Percentiles rank a stretch among this genome's conserved stretches.
These are phyloP conservation scores for Takifugu flavidus DNA, from an alignment of 2,113 vertebrate species.

Conservation along the genomic window DNA sequence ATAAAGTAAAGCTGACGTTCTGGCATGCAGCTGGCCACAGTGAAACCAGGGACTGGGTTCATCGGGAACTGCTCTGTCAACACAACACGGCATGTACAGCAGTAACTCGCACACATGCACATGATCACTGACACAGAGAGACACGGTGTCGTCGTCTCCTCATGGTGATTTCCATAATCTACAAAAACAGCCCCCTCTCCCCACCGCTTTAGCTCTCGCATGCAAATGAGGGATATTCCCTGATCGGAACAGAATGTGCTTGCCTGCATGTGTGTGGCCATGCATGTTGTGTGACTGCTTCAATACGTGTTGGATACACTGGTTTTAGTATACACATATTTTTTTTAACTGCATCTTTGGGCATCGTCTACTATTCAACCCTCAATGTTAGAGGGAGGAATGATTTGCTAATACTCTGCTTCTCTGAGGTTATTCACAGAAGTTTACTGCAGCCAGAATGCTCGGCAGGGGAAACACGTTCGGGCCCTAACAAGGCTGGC, in stretches of 20 bases:
- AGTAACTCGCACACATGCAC: slow-evolving; percentile 6
- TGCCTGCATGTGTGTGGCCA: slow-evolving; percentile 2
- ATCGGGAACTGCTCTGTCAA: slow-evolving; percentile 47
- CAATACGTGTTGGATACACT: neutral
- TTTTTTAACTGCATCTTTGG: too few relatives aligned
- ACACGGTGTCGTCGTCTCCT: slow-evolving; percentile 23
- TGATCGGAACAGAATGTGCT: neutral
- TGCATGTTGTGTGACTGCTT: neutral
- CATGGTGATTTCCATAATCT: slow-evolving; percentile 49
- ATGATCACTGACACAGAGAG: slow-evolving; percentile 7
- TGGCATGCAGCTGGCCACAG: slow-evolving; percentile 25
- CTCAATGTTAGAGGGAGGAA: too few relatives aligned
- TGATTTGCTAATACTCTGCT: too few relatives aligned
- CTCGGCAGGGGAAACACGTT: too few relatives aligned
- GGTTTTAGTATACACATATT: too few relatives aligned
- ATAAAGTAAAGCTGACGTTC: slow-evolving; percentile 17
- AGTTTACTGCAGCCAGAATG: too few relatives aligned
- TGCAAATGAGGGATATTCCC: slow-evolving; percentile 35
- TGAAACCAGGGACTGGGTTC: slow-evolving; percentile 34
- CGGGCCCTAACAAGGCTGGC: too few relatives aligned
- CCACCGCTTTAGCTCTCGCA: slow-evolving; percentile 3
- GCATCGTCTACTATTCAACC: too few relatives aligned
- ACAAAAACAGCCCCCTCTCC: slow-evolving; percentile 42
- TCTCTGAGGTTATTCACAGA: too few relatives aligned
- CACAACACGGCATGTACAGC: slow-evolving; percentile 29